A percentile compares a stretch with the other conserved stretches of the same genome.
Evolutionary conservation across 2,113 vertebrate genomes (phyloP).

Genomic region (Tenrec ecaudatus): DNA sequence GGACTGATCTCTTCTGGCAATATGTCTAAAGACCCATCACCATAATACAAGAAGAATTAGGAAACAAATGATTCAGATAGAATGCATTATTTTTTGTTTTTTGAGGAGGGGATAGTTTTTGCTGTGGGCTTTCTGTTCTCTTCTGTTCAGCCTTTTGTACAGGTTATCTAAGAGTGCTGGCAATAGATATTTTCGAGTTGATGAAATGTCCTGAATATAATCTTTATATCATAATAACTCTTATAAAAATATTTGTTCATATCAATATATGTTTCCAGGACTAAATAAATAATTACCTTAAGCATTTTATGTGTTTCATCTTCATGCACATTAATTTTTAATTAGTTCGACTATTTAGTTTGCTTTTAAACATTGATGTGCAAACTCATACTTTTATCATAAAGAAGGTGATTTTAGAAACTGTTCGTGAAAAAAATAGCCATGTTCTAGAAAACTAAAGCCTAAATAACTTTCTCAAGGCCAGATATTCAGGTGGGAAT

Average conservation of each 20-base stretch:
- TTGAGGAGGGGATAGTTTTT: not conserved
- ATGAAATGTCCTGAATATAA: constrained; percentile 32
- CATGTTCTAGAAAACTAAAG: constrained; percentile 64
- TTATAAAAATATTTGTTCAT: constrained; percentile 53
- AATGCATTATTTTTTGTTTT: constrained; percentile 17
- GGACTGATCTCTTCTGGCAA: too few relatives aligned
- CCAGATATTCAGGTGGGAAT: constrained; percentile 22
- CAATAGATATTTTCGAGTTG: constrained; percentile 56
- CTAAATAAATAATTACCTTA: constrained; percentile 60
- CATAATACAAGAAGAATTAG: constrained; percentile 59
- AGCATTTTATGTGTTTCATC: constrained; percentile 46
- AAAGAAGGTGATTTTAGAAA: constrained; percentile 40
- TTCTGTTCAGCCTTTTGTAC: constrained; percentile 19
- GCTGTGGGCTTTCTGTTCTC: constrained; percentile 49
- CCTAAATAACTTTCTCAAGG: constrained; percentile 32
- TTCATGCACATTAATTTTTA: constrained; percentile 61
- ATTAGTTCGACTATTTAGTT: constrained; percentile 43
- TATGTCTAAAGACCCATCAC: not conserved
- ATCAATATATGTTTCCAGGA: constrained; percentile 32
- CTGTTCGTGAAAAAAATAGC: not conserved
- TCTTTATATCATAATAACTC: constrained; percentile 58
- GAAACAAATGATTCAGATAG: constrained; percentile 59
- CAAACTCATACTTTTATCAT: constrained; percentile 10
- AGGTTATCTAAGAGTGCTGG: not conserved
- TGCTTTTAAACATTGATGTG: constrained; percentile 58